Conservation (phyloP, 2,888 invertebrate genomes). For the Plemyria rubiginata region DNA sequence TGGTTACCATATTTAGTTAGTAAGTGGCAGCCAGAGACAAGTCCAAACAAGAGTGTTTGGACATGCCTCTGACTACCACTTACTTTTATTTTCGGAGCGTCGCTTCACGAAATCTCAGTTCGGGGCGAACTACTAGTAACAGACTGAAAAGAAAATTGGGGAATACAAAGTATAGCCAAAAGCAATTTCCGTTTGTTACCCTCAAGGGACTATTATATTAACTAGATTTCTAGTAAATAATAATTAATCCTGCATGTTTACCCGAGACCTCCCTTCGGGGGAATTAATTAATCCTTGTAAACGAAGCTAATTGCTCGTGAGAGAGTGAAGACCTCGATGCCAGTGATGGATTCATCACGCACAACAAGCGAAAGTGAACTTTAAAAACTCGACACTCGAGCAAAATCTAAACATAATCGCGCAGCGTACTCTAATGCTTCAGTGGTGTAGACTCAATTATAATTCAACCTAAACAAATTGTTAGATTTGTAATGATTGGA, state of each 20-base stretch:
- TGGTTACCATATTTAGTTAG: too few species aligned
- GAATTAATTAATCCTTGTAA: slow-evolving; percentile 67
- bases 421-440: slow-evolving; percentile 11
- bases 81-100: too few species aligned
- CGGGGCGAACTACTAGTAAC: not conserved
- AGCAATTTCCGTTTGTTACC: slow-evolving; percentile 17
- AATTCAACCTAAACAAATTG: slow-evolving; percentile 35
- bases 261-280: slow-evolving; percentile 49
- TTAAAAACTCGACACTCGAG: slow-evolving; percentile 32
- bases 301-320: slow-evolving; percentile 64
- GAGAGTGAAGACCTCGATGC: slow-evolving; percentile 44
- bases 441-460: slow-evolving; percentile 32
- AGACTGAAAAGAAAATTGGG: not conserved
- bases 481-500: slow-evolving; percentile 40
- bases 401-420: slow-evolving; percentile 30
- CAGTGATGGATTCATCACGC: slow-evolving; percentile 51
- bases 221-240: slow-evolving; percentile 49
- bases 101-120: too few species aligned
- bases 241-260: slow-evolving; percentile 58
- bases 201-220: slow-evolving; percentile 29
- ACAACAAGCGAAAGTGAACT: slow-evolving; percentile 41
- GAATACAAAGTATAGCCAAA: not conserved
- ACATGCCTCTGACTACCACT: too few species aligned
- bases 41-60: too few species aligned
- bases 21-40: too few species aligned